Conservation (phyloP, 2,888 invertebrate species). For the Campoletis raptor region DNA sequence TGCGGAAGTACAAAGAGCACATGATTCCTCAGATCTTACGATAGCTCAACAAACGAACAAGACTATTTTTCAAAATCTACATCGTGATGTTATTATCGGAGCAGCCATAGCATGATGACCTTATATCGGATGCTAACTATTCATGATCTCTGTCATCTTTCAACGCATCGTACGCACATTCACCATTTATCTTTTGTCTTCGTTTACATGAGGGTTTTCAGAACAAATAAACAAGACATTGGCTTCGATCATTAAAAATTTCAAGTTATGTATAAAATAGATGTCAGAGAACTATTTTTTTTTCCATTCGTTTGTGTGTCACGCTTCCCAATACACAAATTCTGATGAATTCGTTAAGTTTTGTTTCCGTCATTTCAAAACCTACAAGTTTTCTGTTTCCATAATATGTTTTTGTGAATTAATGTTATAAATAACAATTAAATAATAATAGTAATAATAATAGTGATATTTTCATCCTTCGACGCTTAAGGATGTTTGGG, state of each 20-base stretch:
- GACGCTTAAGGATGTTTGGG: not conserved
- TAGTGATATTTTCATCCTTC: not conserved
- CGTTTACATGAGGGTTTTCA: not conserved
- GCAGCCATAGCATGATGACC: conserved; percentile 49
- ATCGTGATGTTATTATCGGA: conserved; percentile 44
- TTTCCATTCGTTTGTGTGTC: not conserved
- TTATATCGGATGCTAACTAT: conserved; percentile 48
- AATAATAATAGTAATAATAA: not conserved
- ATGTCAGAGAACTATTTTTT: not conserved
- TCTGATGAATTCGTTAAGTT: not conserved
- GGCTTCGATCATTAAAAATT: not conserved
- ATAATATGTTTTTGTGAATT: not conserved
- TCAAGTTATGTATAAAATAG: not conserved
- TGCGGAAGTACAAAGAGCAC: conserved; percentile 48
- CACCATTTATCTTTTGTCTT: conserved; percentile 56
- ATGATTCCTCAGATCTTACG: conserved; percentile 19
- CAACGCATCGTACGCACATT: conserved; percentile 20
- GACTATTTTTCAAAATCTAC: conserved; percentile 41
- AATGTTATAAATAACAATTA: not conserved
- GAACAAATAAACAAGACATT: not conserved
- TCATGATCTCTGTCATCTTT: conserved; percentile 29
- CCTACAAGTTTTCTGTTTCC: not conserved
- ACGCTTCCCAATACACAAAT: not conserved
- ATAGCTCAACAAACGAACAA: conserved; percentile 42
- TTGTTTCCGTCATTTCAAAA: not conserved